phyloP scores from a whole-genome alignment of 2,888 invertebrate genomes.

The Megastigmus dorsalis region DNA sequence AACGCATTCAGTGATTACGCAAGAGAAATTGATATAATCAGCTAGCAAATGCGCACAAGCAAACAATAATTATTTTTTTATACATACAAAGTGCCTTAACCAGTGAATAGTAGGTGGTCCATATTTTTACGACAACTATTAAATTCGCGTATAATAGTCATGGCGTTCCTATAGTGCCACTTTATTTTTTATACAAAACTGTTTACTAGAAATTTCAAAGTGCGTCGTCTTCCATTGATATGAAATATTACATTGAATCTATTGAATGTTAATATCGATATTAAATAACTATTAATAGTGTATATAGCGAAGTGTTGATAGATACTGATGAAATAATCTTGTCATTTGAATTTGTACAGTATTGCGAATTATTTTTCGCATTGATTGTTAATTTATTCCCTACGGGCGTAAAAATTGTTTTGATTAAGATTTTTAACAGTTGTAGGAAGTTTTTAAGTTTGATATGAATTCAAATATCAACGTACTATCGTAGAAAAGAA shows the following conservation, averaged over 20 bases:
- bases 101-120: constrained; percentile 41
- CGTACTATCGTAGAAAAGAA: background rate
- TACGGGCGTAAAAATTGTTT: constrained; percentile 6
- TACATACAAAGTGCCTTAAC: constrained; percentile 48
- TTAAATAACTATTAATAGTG: constrained; percentile 22
- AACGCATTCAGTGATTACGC: constrained; percentile 27
- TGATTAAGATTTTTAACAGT: constrained; percentile 12
- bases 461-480: constrained; percentile 16
- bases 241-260: constrained; percentile 5
- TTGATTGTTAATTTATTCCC: constrained; percentile 31
- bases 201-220: constrained; percentile 24
- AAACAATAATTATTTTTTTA: constrained; percentile 27
- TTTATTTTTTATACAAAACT: constrained; percentile 51
- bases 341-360: constrained; percentile 40
- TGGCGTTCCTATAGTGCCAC: constrained; percentile 18
- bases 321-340: constrained; percentile 6
- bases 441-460: constrained; percentile 1
- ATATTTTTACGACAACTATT: constrained; percentile 31
- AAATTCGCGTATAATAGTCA: constrained; percentile 46
- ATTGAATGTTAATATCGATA: constrained; percentile 27
- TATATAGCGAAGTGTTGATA: constrained; percentile 41
- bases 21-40: constrained; percentile 8
- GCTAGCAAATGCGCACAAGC: constrained; percentile 17
- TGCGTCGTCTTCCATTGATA: constrained; percentile 49
- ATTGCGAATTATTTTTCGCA: constrained; percentile 34